A percentile compares a stretch with the other conserved stretches of the same genome.
Conservation (phyloP, 2,113 vertebrate genomes). For the Saccopteryx bilineata region DNA sequence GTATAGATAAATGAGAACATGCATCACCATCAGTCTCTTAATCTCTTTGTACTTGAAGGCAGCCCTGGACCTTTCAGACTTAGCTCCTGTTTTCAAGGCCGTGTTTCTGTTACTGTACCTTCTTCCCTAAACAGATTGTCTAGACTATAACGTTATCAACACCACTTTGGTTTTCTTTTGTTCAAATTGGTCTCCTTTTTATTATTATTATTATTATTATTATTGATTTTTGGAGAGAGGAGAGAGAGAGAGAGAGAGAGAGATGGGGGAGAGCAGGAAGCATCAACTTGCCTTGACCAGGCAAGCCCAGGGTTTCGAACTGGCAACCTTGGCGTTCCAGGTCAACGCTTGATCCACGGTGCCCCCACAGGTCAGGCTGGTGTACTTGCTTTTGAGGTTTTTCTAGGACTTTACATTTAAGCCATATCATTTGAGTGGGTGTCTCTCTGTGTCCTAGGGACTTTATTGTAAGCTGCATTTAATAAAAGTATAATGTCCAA, state of each 20-base stretch:
- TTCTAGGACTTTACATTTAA: slow-evolving; percentile 34
- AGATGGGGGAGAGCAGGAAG: too few species aligned
- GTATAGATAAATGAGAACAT: not conserved
- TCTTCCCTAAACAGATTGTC: slow-evolving; percentile 24
- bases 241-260: too few species aligned
- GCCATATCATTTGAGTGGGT: not conserved
- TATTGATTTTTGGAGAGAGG: too few species aligned
- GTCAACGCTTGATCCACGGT: too few species aligned
- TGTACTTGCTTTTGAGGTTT: not conserved
- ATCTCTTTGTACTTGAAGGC: not conserved
- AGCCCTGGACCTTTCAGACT: not conserved
- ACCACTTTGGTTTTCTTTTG: not conserved
- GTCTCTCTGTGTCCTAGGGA: not conserved
- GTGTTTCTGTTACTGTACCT: not conserved
- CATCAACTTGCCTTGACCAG: too few species aligned
- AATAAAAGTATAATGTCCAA: not conserved
- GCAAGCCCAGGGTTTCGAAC: too few species aligned
- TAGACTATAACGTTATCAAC: not conserved
- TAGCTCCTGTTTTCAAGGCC: not conserved
- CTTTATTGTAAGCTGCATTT: slow-evolving; percentile 47
- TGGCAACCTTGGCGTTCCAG: too few species aligned
- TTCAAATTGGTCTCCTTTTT: not conserved
- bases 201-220: too few species aligned
- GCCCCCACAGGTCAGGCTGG: too few species aligned
- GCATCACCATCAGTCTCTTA: not conserved